Evolutionary conservation across 64 coral and sea anemone genomes (phyloP), one percentile per base, ranked within the genome.

Genomic region (Montipora capricornis): DNA sequence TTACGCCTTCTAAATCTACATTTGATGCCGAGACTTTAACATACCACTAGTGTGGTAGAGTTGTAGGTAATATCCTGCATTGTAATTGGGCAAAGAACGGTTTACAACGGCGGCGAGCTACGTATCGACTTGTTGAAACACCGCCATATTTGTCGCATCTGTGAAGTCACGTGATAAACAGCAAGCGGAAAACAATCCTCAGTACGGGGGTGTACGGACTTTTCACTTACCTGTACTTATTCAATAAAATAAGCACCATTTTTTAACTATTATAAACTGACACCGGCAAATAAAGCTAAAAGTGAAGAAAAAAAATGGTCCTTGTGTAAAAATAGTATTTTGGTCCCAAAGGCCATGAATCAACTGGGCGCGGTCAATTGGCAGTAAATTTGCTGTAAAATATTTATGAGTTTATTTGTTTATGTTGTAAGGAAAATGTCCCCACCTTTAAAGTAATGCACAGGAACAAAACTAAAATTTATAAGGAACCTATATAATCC

Each of bases 401-500:
- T 57, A 84, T 68, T 84, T n/a, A 84, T 84, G 11, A 68, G 20
- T 26, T 80, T 45, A 59, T 26, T 67, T 84, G 81, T 84, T 84
- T 67, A 17, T 84, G 13, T 10, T 44, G 22, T 4, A 29, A 20
- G 10, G 24, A 20, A 29, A 6, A 29, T 12, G 11, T 3, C 13
- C 13, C 61, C 9, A 64, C 14, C 3, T 64, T 64, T 64, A 4
- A 12, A 37, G 37, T 37, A 37, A 37, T 37, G 37, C 37, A 37
- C 37, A 37, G 2, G 37, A 37, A 37, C 37, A 37, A 37, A 37
- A 37, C 37, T 37, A 37, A 37, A 37, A 37, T 37, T 37, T 37
- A 37, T 37, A 37, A 37, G 37, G 37, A 37, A 37, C 37, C 37
- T 37, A 37, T 37, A 37, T 37, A 37, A 37, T 37, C 37, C 0